phyloP scores from a whole-genome alignment of 2,888 invertebrate genomes.

The Flabesymbios commensalis region DNA sequence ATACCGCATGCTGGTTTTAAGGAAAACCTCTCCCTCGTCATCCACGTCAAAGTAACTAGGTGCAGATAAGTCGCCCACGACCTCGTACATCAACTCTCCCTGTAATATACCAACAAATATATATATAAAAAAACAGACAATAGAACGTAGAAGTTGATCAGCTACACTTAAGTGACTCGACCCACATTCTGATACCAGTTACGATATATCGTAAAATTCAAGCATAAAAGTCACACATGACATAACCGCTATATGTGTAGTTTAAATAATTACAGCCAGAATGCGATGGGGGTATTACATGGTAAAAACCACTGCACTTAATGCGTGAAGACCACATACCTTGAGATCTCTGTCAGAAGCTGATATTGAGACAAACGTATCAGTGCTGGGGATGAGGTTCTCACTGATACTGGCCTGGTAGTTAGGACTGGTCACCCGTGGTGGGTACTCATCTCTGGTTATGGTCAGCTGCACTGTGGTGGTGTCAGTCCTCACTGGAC shows the following conservation, averaged over 20 bases:
- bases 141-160: neutral
- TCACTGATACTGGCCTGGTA: conserved; percentile 38
- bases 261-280: too few relatives aligned
- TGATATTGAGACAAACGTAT: conserved; percentile 20
- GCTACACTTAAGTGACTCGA: neutral
- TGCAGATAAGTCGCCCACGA: conserved; percentile 33
- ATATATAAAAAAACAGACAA: neutral
- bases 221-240: too few relatives aligned
- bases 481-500: conserved; percentile 40
- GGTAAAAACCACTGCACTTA: neutral
- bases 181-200: too few relatives aligned
- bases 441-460: conserved; percentile 42
- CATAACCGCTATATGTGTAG: too few relatives aligned
- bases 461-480: conserved; percentile 45
- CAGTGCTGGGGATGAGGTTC: conserved; percentile 32
- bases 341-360: conserved; percentile 28
- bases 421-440: conserved; percentile 31
- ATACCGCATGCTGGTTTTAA: conserved; percentile 25
- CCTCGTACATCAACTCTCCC: conserved; percentile 34
- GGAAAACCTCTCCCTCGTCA: conserved; percentile 23
- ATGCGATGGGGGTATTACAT: too few relatives aligned
- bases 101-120: conserved; percentile 14
- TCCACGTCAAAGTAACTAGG: conserved; percentile 36
- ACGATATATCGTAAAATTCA: too few relatives aligned
- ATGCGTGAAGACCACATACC: conserved; percentile 13